phyloP scores from a whole-genome alignment of 2,888 invertebrate genomes.

The Parnassius apollo region DNA sequence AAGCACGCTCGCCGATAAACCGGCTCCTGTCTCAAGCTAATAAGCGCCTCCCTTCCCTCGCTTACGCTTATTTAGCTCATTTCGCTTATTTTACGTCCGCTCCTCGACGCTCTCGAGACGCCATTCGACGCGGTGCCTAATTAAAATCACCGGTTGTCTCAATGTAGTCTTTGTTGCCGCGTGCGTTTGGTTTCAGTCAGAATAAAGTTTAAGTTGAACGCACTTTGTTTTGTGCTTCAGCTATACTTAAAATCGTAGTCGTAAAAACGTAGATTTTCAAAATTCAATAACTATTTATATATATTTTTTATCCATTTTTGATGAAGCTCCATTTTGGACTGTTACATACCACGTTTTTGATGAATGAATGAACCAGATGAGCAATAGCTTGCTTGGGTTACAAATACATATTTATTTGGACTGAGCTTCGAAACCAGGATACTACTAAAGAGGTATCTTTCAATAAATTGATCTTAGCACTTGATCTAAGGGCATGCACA shows the following conservation, averaged over 20 bases:
- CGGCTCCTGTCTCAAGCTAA: slow-evolving; percentile 45
- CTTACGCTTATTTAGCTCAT: slow-evolving; percentile 38
- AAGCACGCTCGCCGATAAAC: slow-evolving; percentile 64
- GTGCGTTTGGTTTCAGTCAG: slow-evolving; percentile 22
- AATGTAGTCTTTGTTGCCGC: slow-evolving; percentile 35
- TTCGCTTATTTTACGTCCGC: slow-evolving; percentile 43
- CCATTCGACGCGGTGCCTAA: slow-evolving; percentile 58
- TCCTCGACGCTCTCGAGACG: slow-evolving; percentile 37
- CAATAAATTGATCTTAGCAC: too few relatives aligned
- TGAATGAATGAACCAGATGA: too few relatives aligned
- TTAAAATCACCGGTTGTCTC: slow-evolving; percentile 53
- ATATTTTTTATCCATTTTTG: too few relatives aligned
- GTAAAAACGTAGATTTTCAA: too few relatives aligned
- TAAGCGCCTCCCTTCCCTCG: slow-evolving; percentile 48
- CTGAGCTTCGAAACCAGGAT: too few relatives aligned
- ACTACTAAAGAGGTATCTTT: too few relatives aligned
- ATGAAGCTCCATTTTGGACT: too few relatives aligned
- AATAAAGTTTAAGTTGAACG: slow-evolving; percentile 24
- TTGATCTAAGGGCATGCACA: too few relatives aligned
- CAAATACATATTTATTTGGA: too few relatives aligned
- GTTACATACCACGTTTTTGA: too few relatives aligned
- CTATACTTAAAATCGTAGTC: not conserved
- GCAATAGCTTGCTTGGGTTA: too few relatives aligned
- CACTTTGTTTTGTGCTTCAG: slow-evolving; percentile 10
- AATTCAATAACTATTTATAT: too few relatives aligned